Base-by-base conservation (phyloP, 1,140 invertebrate species). In the Meloidogyne chitwoodi region DNA sequence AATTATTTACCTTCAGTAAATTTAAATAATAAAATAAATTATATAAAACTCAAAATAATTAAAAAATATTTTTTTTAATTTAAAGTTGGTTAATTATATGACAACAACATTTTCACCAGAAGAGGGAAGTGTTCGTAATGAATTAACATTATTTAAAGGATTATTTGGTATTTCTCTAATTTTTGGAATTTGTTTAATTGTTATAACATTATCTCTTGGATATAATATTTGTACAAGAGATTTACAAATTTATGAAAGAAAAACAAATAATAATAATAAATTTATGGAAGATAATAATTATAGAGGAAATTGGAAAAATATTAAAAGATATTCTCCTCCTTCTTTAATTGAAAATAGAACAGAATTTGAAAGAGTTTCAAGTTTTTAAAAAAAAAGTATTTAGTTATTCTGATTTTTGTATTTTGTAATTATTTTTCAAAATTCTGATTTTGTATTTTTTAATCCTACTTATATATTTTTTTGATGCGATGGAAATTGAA, bases 51-150 rank as follows among this genome's bases (percentile, higher is more conserved):
- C 19, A 22, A 24, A 8, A 29, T 0, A 22, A 12, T 22, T 19
- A 68, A n/a, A 34, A 26, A 14, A 56, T 5, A 61, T 62, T 26
- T 65, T 26, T 31, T 65, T 24, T n/a, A 62, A 62, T 77, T 68
- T 19, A 11, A 1, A 77, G 76, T 64, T 86, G 29, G 85, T 86
- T n/a, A 86, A 84, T 64, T 86, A 87, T 75, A 86, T 86, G 83
- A 86, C 85, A 12, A 85, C 85, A 16, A 86, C 85, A 14, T 86
- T 86, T 34, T 72, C 85, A 22, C 85, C 85, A 24, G 70, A 67
- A 34, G 86, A 83, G 31, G 85, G 85, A 10, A 73, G 76, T 26
- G 80, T 79, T 16, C 78, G 85, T 62, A 71, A 84, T 27, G 74
- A 83, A 71, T 66, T 84, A 12, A 77, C 72, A 0, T 61, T 75